Conservation (phyloP, 2,797 vertebrate species). For the Phrynocephalus forsythii region DNA sequence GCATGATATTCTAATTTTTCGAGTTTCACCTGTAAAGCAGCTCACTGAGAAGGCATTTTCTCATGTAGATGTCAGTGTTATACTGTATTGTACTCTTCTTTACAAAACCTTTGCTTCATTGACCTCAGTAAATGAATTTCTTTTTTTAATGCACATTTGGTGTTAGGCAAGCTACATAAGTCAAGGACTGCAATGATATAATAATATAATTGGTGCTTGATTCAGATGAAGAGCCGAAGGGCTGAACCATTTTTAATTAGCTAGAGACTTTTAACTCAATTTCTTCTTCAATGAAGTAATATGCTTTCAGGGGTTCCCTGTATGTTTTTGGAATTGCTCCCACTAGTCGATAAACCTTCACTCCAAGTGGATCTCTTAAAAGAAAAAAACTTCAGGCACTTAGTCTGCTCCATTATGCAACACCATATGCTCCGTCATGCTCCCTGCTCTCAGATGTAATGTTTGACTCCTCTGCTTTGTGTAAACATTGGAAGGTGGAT, state of each 20-base stretch:
- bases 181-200: slow-evolving; percentile 26
- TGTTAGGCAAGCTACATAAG: not conserved
- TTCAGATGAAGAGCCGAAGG: slow-evolving; percentile 19
- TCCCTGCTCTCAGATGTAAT: not conserved
- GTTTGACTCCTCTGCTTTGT: not conserved
- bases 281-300: slow-evolving; percentile 8
- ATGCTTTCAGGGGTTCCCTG: slow-evolving; percentile 18
- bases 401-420: not conserved
- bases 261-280: not conserved
- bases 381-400: not conserved
- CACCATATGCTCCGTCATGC: not conserved
- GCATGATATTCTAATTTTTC: no score
- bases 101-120: not conserved
- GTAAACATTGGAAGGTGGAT: not conserved
- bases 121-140: not conserved
- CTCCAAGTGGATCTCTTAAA: slow-evolving; percentile 15
- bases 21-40: not conserved
- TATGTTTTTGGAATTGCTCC: slow-evolving; percentile 18
- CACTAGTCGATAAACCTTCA: not conserved
- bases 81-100: not conserved
- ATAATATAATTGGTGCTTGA: slow-evolving; percentile 35
- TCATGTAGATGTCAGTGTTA: not conserved
- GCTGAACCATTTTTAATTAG: slow-evolving; percentile 28
- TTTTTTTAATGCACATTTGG: not conserved
- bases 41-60: not conserved